Conservation (phyloP, 2,888 invertebrate species). For the Tipula lateralis region DNA sequence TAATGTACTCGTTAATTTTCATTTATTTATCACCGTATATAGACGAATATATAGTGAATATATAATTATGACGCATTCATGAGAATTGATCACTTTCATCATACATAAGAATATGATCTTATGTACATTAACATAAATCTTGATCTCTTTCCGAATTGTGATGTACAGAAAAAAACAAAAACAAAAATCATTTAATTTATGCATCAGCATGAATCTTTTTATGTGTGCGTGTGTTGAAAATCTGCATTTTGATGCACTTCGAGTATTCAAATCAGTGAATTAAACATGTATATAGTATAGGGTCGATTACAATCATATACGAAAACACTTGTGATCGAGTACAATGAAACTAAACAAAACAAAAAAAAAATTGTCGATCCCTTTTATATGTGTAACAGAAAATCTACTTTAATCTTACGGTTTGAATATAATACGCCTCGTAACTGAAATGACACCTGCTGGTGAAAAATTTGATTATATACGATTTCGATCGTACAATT, state of each 20-base stretch:
- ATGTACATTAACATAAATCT: neutral
- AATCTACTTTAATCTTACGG: neutral
- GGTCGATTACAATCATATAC: neutral
- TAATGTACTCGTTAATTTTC: neutral
- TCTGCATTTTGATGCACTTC: constrained; percentile 19
- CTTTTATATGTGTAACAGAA: neutral
- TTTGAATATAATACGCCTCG: neutral
- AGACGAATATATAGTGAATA: neutral
- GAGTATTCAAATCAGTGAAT: neutral
- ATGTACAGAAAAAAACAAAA: neutral
- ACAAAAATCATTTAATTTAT: neutral
- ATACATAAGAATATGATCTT: neutral
- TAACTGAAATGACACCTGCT: constrained; percentile 19
- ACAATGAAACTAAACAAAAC: neutral
- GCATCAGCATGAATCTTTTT: neutral
- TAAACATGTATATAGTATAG: neutral
- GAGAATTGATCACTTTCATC: neutral
- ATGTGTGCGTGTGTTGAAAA: neutral
- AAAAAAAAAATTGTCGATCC: neutral
- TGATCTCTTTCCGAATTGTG: neutral
- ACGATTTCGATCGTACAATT: neutral
- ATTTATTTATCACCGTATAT: neutral
- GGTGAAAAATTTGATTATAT: neutral
- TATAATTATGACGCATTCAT: neutral
- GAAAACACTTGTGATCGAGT: neutral